Evolutionary conservation across 2,113 vertebrate species (phyloP), one percentile per base, ranked within the genome.

Genomic region (Collichthys lucidus): DNA sequence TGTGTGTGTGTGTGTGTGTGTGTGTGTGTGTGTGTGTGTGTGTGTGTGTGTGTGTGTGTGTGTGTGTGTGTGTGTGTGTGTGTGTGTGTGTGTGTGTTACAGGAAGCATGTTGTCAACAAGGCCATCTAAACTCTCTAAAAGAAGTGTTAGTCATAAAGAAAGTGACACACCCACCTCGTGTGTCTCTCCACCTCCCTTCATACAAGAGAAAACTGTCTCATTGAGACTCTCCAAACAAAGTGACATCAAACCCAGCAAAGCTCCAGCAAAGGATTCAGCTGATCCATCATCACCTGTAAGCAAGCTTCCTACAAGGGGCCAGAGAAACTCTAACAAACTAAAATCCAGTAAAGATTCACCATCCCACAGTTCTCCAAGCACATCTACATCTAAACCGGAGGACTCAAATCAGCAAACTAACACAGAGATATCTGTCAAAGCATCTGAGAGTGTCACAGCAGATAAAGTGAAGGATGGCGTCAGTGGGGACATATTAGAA

Each of bases 221-320:
- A 62, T 66, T 67, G 10, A 83, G 64, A 24, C 15, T 83, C 29
- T 69, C 82, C 57, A 90, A 92, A 83, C 84, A 78, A 3, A 86
- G 31, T 2, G 83, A 55, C 47, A 46, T 46, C 47, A 92, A 90
- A 80, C 77, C 60, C 19, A 42, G 14, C 1, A 93, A 89, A 73
- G 80, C 11, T 79, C 73, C 78, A n/a, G 55, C 40, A 12, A 94
- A 88, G 50, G 90, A 92, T 24, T 22, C 77, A 14, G 20, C 14
- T 24, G 82, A 90, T 40, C 52, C 62, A 8, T 62, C 46, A 5
- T 16, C 69, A 3, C 35, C 89, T 29, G 68, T 31, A 12, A 94
- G 89, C 80, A 93, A 88, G 68, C 88, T 93, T 74, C 92, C 92
- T 3, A 85, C 78, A 5, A 80, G 82, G 65, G 79, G 50, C 64